A percentile compares a stretch with the other conserved stretches of the same genome.
Evolutionary conservation across 92 coral and sea anemone genomes (phyloP).

Genomic region (Scolanthus callimorphus): DNA sequence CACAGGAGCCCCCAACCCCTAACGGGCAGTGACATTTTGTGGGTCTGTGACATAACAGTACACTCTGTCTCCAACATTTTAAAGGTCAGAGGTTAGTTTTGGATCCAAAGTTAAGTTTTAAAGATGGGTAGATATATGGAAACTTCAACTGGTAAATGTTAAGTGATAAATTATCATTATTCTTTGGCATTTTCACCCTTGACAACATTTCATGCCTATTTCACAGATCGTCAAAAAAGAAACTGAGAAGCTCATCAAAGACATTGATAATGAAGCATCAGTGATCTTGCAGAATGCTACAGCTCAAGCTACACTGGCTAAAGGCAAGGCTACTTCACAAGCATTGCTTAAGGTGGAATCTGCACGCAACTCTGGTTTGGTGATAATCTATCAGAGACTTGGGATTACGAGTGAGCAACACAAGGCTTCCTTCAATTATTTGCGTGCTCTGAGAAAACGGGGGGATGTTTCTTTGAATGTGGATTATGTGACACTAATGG

Average conservation of each 20-base stretch:
- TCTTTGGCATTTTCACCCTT: no score
- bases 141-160: no score
- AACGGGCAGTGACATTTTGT: no score
- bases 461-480: constrained; percentile 23
- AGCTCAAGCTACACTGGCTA: constrained; percentile 29
- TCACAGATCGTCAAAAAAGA: constrained; percentile 40
- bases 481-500: constrained; percentile 42
- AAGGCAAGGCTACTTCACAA: constrained; percentile 30
- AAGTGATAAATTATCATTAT: no score
- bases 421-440: constrained; percentile 51
- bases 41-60: no score
- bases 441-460: constrained; percentile 41
- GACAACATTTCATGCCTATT: no score
- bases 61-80: no score
- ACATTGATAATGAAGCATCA: constrained; percentile 36
- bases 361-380: constrained; percentile 40
- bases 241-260: constrained; percentile 30
- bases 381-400: constrained; percentile 34
- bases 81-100: no score
- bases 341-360: constrained; percentile 37
- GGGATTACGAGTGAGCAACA: constrained; percentile 41
- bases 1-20: no score
- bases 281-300: constrained; percentile 45
- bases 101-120: no score
- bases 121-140: no score